Evolutionary conservation across 1,140 invertebrate genomes (phyloP).

Genomic region (Zophobas atratus): DNA sequence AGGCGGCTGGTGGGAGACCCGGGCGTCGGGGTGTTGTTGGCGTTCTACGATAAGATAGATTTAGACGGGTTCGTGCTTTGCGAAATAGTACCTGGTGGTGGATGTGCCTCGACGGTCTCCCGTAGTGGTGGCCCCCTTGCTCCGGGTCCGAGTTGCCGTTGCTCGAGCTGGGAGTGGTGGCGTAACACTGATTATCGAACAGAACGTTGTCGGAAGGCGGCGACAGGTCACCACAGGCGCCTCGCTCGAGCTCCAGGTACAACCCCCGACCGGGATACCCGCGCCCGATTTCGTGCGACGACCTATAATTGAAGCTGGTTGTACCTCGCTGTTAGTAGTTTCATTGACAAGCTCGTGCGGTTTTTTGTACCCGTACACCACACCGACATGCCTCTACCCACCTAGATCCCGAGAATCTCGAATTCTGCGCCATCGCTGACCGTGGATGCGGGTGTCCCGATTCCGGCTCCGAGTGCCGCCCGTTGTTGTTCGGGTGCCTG

Average conservation of each 20-base stretch:
- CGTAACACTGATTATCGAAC: slow-evolving; percentile 95
- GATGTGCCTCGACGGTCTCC: slow-evolving; percentile 67
- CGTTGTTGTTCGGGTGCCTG: slow-evolving; percentile 70
- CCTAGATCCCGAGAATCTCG: slow-evolving; percentile 66
- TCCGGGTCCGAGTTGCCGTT: slow-evolving; percentile 92
- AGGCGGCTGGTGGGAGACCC: slow-evolving; percentile 90
- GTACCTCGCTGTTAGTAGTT: slow-evolving; percentile 40
- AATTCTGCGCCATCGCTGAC: slow-evolving; percentile 65
- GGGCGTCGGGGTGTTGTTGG: slow-evolving; percentile 78
- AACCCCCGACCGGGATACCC: slow-evolving; percentile 77
- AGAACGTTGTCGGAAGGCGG: slow-evolving; percentile 93
- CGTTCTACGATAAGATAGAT: slow-evolving; percentile 59
- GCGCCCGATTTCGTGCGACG: slow-evolving; percentile 77
- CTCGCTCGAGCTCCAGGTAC: slow-evolving; percentile 87
- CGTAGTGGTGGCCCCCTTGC: slow-evolving; percentile 75
- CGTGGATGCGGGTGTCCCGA: slow-evolving; percentile 65
- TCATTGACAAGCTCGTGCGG: not conserved
- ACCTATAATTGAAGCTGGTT: slow-evolving; percentile 67
- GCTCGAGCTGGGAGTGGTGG: slow-evolving; percentile 91
- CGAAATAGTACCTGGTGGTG: slow-evolving; percentile 69
- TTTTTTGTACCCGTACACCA: too few relatives aligned
- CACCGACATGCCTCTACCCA: slow-evolving; percentile 28
- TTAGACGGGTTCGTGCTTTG: too few relatives aligned
- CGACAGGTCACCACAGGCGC: slow-evolving; percentile 80
- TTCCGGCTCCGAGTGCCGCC: slow-evolving; percentile 72